Evolutionary conservation across 2,113 vertebrate species (phyloP), one percentile per base, ranked within the genome.

Genomic region (Corythoichthys haematopterus): DNA sequence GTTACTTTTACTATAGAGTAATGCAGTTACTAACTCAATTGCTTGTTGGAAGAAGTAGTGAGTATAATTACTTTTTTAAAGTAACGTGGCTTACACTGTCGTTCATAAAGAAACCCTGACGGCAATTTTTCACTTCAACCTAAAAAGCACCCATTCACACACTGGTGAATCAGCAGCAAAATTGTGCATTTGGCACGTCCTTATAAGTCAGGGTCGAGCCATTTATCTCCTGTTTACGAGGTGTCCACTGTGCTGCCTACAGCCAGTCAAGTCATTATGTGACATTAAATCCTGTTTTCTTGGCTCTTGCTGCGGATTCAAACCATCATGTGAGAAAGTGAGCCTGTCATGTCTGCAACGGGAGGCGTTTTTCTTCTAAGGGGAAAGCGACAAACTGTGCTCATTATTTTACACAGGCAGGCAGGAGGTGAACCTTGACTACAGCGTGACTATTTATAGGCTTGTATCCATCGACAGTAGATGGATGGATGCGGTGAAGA

Each of bases 371-470:
- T 43, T 11, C 36, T 60, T 43, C 13, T 11, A 4, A 6, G 33
- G n/a, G 28, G 10, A 61, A 61, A 45, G 12, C 73, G 82, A 84
- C 59, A 76, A 85, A 85, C 77, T 72, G 55, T 79, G 77, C 75
- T 84, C 70, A 72, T 88, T 91, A 85, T 84, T 88, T 80, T 73
- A 66, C 57, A 76, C 76, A 81, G 80, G 73, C 69, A 77, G 78
- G 76, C 57, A 7, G 74, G 74, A 81, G 75, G 84, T 79, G 77
- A 82, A 79, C 68, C 65, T 74, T 76, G 67, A 58, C 74, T 84
- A 81, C 84, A 15, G 84, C 84, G 76, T 74, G 65, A 69, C 84
- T 91, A 91, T 89, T 90, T 91, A 82, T 90, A 91, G 88, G 56
- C 66, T 71, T 4, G 2, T 56, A 20, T 83, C 72, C 66, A 68